These are phyloP conservation scores for Heteromormyrus szaboi DNA, from an alignment of 2,797 vertebrate genomes.

Conservation along the genomic window DNA sequence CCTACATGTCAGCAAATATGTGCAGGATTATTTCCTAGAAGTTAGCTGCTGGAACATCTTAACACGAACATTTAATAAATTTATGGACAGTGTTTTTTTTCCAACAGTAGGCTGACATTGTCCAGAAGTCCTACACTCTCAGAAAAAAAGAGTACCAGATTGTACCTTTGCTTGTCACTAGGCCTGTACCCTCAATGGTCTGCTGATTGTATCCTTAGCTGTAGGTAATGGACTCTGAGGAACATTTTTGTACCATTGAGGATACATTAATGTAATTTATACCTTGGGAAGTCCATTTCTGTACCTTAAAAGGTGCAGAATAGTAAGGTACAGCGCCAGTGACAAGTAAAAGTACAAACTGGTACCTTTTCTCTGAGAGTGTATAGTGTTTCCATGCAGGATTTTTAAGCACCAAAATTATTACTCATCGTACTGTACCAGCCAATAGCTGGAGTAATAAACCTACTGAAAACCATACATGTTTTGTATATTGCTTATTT, in stretches of 20 bases:
- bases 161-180: background rate
- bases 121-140: background rate
- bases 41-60: background rate
- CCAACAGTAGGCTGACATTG: background rate
- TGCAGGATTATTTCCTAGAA: background rate
- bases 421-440: background rate
- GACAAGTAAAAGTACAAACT: background rate
- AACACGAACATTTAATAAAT: background rate
- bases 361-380: background rate
- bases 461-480: background rate
- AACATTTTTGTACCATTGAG: background rate
- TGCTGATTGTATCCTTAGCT: background rate
- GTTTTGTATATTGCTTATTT: background rate
- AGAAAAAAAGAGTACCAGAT: background rate
- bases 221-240: background rate
- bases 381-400: background rate
- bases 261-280: background rate
- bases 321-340: background rate
- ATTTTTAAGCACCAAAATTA: background rate
- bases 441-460: background rate
- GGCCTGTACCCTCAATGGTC: background rate
- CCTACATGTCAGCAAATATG: background rate
- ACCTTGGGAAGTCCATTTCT: background rate
- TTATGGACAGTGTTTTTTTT: background rate
- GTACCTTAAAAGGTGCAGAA: background rate